Evolutionary conservation across 2,888 invertebrate genomes (phyloP), one percentile per base, ranked within the genome.

Genomic region (Lysandra bellargus): DNA sequence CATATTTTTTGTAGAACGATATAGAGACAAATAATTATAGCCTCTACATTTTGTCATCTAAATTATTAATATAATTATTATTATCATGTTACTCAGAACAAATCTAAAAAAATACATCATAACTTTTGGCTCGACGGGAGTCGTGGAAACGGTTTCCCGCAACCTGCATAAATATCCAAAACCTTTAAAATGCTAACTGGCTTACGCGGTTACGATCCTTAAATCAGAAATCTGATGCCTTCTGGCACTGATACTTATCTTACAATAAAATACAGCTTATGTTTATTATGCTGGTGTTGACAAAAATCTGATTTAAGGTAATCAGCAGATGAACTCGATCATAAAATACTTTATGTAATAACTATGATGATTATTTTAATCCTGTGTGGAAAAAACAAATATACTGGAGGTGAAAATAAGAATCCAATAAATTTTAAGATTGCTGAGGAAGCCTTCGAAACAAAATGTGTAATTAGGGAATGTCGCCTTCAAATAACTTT

Each of bases 151-250:
- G 60, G 5, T 60, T 60, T 23, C 30, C 33, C 33, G 30, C 9
- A 30, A 69, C 64, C 64, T 30, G 6, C n/a, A 61, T 30, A 30
- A 69, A 69, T n/a, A 61, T 23, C 6, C 57, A 57, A 57, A 57
- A 57, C 57, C 57, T 57, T 64, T 69, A 69, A 49, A 69, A 33
- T 69, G 33, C 69, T 69, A 69, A 69, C 69, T 33, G 69, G 33
- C 69, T 69, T 69, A 69, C 69, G 69, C 69, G 69, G 69, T 33
- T 33, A 69, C 30, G 69, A 69, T 33, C 14, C 30, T 14, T 69
- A 69, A 69, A 69, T 69, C 23, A 33, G 69, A 69, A 69, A 69
- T 64, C 12, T 64, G 69, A 69, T 69, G 33, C 69, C 69, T 69
- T 33, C 69, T 33, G 33, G 6, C 23, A 33, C 69, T 69, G 12